Evolutionary conservation across 2,888 invertebrate species (phyloP).

Genomic region (Euclidia mi): DNA sequence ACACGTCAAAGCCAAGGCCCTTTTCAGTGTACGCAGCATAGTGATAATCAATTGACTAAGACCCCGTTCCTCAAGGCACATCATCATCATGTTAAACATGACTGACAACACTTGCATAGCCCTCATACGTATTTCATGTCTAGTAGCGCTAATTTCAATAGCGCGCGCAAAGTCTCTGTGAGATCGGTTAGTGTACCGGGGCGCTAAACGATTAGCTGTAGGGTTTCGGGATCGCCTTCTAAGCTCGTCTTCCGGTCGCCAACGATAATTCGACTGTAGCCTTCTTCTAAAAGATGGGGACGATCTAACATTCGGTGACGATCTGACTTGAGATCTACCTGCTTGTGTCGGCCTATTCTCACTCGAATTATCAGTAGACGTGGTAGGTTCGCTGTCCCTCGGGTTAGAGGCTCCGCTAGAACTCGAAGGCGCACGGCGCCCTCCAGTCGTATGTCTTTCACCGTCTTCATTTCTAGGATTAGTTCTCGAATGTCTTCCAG

Average conservation of each 20-base stretch:
- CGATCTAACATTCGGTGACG: constrained; percentile 59
- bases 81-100: constrained; percentile 89
- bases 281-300: constrained; percentile 70
- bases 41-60: constrained; percentile 83
- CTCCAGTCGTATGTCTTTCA: constrained; percentile 56
- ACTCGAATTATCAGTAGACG: constrained; percentile 50
- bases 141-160: constrained; percentile 81
- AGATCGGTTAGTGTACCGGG: constrained; percentile 69
- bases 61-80: constrained; percentile 84
- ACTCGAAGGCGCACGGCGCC: constrained; percentile 46
- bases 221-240: constrained; percentile 72
- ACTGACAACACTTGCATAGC: constrained; percentile 87
- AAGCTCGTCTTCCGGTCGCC: constrained; percentile 77
- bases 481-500: constrained; percentile 53
- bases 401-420: constrained; percentile 42
- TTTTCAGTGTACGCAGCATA: constrained; percentile 84
- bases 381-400: constrained; percentile 51
- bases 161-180: constrained; percentile 77
- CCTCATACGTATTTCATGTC: constrained; percentile 86
- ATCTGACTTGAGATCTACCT: constrained; percentile 54
- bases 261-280: constrained; percentile 69
- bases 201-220: constrained; percentile 64
- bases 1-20: constrained; percentile 84
- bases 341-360: constrained; percentile 49
- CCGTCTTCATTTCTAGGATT: constrained; percentile 62